A percentile compares a stretch with the other conserved stretches of the same genome.
These are phyloP conservation scores for Tretioscincus oriximinensis DNA, from an alignment of 2,113 vertebrate genomes.

Conservation along the genomic window DNA sequence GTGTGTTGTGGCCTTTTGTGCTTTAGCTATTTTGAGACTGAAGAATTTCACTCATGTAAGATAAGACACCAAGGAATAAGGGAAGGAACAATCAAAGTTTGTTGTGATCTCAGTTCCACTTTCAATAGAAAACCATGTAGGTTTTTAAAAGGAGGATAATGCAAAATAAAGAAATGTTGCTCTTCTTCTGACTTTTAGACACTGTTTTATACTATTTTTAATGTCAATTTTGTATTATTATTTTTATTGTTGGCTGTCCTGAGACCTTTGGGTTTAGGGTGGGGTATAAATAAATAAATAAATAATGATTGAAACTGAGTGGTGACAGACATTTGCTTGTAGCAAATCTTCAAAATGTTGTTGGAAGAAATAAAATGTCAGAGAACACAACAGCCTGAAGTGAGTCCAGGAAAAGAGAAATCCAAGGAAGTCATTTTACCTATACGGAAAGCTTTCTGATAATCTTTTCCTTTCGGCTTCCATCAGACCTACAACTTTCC, in stretches of 20 bases:
- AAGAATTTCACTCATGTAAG: background rate
- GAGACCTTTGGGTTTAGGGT: too few species aligned
- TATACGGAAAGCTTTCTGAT: conserved; percentile 25
- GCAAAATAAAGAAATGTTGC: background rate
- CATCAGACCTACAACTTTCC: too few species aligned
- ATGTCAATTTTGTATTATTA: too few species aligned
- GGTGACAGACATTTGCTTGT: conserved; percentile 19
- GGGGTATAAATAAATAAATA: too few species aligned
- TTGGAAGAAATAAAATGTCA: background rate
- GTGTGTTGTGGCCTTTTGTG: background rate
- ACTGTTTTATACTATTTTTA: too few species aligned
- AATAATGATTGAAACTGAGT: conserved; percentile 4
- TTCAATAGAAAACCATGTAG: conserved; percentile 1
- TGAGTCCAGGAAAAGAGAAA: conserved; percentile 6
- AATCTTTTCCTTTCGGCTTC: too few species aligned
- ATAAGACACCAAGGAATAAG: background rate
- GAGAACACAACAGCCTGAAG: background rate
- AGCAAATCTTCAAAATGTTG: conserved; percentile 5
- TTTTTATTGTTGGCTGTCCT: too few species aligned
- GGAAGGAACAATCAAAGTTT: background rate
- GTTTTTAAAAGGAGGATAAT: background rate
- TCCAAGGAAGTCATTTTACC: conserved; percentile 14
- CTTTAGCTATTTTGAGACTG: background rate
- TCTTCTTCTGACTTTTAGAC: too few species aligned
- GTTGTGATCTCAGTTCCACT: background rate